phyloP scores from a whole-genome alignment of 2,113 vertebrate genomes.

The Physeter macrocephalus region DNA sequence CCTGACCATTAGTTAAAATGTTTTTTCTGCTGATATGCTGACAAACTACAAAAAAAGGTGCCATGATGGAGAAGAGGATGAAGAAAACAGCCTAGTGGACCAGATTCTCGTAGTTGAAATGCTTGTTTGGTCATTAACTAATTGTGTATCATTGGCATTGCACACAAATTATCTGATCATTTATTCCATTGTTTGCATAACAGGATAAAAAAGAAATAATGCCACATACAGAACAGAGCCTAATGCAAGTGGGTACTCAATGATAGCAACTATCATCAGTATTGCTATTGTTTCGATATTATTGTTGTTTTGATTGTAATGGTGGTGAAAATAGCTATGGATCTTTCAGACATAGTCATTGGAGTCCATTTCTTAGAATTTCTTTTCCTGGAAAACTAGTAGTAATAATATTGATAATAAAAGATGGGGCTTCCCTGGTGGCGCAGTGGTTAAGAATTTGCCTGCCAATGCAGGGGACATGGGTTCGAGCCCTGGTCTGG shows the following conservation, averaged over 20 bases:
- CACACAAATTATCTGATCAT: not conserved
- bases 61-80: not conserved
- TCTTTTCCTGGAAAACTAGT: not conserved
- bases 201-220: not conserved
- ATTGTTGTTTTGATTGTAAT: not conserved
- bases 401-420: not conserved
- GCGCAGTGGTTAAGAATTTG: no score
- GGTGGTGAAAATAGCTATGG: not conserved
- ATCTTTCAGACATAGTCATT: not conserved
- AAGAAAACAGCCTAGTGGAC: not conserved
- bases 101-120: not conserved
- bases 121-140: not conserved
- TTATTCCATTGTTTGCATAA: not conserved
- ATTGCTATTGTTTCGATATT: not conserved
- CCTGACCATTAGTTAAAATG: not conserved
- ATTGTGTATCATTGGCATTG: not conserved
- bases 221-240: not conserved
- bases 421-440: no score
- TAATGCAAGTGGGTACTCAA: not conserved
- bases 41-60: not conserved
- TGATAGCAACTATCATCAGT: not conserved
- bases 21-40: not conserved
- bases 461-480: no score
- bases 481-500: no score
- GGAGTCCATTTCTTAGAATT: not conserved